Base-by-base conservation (phyloP, 1,140 invertebrate genomes). In the Drosophila ogumai region DNA sequence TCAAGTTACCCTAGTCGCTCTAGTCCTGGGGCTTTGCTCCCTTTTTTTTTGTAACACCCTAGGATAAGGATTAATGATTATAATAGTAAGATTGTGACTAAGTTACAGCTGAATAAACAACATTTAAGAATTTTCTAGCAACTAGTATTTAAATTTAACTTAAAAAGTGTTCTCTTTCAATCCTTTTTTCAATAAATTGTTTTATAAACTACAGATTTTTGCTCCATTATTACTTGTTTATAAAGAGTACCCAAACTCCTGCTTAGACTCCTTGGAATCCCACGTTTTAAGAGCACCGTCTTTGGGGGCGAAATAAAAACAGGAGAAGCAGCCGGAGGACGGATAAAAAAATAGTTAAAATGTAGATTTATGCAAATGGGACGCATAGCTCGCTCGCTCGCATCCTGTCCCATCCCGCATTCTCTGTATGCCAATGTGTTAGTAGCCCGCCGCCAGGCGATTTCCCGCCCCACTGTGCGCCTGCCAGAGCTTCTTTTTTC, bases 321-420 rank as follows among this genome's bases (percentile, higher is more conserved):
- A 36, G 54, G 19, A 60, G 19, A 41, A 31, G 25, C 61, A 22
- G 46, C 49, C 22, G 59, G 19, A 59, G 52, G 22, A 58, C 13
- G 28, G 49, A 25, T 47, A 34, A 67, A 82, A 88, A 82, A 66
- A 78, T 85, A 52, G 66, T 81, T 85, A 73, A 84, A 90, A 90
- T 90, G 85, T 81, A 85, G 85, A 90, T 88, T 90, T 81, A 88
- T 90, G 85, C 85, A 90, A 90, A 90, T 90, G 81, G 68, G 38
- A 58, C 63, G 77, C 55, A 61, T 55, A 68, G 67, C 58, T 72
- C 32, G 52, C 47, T 52, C 57, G 66, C 69, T 86, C 66, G 71
- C 76, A 87, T 79, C 71, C 79, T 82, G 67, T 64, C 72, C 60
- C 77, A 66, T 66, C 58, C 64, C 74, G 61, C 55, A 78, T 74